Base-by-base conservation (phyloP, 2,888 invertebrate species). In the Aromia moschata region DNA sequence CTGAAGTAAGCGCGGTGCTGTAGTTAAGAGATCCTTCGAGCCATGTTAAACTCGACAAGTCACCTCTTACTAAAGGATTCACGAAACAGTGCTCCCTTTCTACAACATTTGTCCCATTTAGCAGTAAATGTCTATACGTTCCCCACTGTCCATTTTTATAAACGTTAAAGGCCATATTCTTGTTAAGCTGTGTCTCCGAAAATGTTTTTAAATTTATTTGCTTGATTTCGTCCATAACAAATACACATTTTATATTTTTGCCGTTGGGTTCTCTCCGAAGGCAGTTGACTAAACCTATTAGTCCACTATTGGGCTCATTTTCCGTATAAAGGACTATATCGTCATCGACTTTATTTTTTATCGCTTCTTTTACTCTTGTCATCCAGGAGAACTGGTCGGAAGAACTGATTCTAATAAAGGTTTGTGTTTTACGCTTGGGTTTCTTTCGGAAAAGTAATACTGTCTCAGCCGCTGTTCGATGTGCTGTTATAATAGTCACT, bases 41-140 rank as follows among this genome's bases (percentile, higher is more conserved):
- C 94, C 94, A 95, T 10, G 81, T 85, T 36, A 98, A 76, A 1
- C 93, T 90, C 0, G 93, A 91, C 51, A 98, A 82, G 77, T 98
- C 97, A 46, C 97, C 97, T 52, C 91, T 86, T 0, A 90, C 88
- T 10, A 86, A 73, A 0, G 90, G 88, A 79, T 94, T 93, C 1
- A 89, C 88, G 77, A 87, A 94, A 0, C 89, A 91, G 76, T 96
- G 92, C 62, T 86, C 84, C 5, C 79, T 82, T 1, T 80, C 75
- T 0, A 84, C 80, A 0, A 79, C 78, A 4, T 80, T 75, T 12
- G 83, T 62, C 40, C 86, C 82, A 4, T 85, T 83, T 1, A 95
- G 76, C 0, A 87, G 83, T 7, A 94, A 78, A 80, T 96, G 95
- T n/a, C 94, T 86, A 77, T 93, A 94, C 0, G 91, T 90, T n/a